Evolutionary conservation across 2,113 vertebrate species (phyloP), one percentile per base, ranked within the genome.

Genomic region (Acinonyx jubatus): DNA sequence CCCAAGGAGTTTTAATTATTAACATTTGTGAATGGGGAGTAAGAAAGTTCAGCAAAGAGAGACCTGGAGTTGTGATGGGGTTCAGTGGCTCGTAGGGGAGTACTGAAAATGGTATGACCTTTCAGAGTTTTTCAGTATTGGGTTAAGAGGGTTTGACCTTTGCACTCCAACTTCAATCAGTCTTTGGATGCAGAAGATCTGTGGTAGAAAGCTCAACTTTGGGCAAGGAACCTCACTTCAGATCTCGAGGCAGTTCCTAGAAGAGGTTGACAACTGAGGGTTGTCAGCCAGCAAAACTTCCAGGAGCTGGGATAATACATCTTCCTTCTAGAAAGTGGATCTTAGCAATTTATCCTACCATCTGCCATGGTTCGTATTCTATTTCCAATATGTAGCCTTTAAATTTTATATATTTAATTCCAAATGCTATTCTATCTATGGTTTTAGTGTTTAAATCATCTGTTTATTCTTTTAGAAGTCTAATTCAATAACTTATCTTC

Each of bases 201-300:
- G 29, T 4, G 14, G 31, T 29, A 63, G 13, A 12, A 10, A 73
- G 6, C 3, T 23, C 36, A 21, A 76, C 2, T 3, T 36, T 36
- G 9, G 41, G 4, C 8, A 50, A 25, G 1, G 0, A 38, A 23
- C 31, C 25, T 80, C 33, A 66, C 33, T 15, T 52, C 19, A 94
- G 50, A 87, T n/a, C 31, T 36, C 38, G 19, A 88, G 50, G 4
- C 3, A 74, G 52, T 79, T 11, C 7, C 23, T 16, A 45, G 25
- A 3, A 27, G 27, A 11, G 57, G 9, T 10, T 91, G 74, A 69
- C 45, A 83, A 7, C 1, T 48, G 1, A 65, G 29, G 0, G 7
- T 2, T 16, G 16, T 45, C 11, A 71, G 15, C 29, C 18, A 27
- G 12, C 1, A 66, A 1, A 1, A 27, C 13, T 29, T 15, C 21